phyloP scores from a whole-genome alignment of 2,888 invertebrate genomes.

The Morinoia aosen region DNA sequence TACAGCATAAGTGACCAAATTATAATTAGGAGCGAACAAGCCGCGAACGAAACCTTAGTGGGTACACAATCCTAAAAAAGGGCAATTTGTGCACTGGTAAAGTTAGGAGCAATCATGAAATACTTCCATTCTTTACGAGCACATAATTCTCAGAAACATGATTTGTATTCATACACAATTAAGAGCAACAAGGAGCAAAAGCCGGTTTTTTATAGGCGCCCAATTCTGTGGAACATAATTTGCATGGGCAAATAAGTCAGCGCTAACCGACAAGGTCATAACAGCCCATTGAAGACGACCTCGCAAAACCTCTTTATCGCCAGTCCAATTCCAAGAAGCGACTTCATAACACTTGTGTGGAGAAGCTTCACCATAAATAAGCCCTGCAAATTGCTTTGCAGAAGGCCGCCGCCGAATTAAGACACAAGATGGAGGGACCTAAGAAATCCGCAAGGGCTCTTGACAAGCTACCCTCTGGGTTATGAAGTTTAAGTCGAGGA shows the following conservation, averaged over 20 bases:
- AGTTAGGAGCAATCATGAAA: background rate
- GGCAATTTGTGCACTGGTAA: background rate
- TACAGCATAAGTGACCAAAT: too few relatives aligned
- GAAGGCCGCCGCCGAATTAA: background rate
- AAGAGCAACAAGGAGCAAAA: background rate
- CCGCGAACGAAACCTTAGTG: background rate
- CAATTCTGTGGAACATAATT: background rate
- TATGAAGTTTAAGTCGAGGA: background rate
- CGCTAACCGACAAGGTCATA: background rate
- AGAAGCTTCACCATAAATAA: conserved; percentile 1
- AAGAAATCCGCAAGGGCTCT: background rate
- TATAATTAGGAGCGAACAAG: background rate
- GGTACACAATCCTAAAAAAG: background rate
- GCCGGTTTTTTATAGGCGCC: background rate
- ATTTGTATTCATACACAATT: background rate
- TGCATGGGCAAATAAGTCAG: background rate
- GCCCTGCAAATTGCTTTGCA: background rate
- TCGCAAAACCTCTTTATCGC: background rate
- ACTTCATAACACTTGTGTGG: background rate
- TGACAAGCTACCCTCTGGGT: background rate
- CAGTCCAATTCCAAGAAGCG: background rate
- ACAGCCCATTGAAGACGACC: background rate
- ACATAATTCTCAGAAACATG: background rate
- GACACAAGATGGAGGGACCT: background rate
- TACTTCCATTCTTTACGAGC: background rate